Evolutionary conservation across 35 echinoderm and acorn worm species (phyloP).

Genomic region (Anneissia japonica): DNA sequence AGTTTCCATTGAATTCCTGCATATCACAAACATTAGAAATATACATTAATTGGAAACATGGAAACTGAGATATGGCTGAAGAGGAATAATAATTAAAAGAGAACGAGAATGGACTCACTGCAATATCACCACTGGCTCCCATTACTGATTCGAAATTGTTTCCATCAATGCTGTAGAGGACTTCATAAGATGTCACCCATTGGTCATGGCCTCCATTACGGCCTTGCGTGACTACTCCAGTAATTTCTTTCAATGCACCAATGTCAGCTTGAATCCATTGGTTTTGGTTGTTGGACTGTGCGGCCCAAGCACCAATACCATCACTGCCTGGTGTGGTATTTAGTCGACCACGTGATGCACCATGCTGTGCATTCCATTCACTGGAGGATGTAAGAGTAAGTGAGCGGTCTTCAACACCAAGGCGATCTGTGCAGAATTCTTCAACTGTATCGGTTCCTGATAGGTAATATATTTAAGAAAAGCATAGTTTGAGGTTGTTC

Average conservation of each 20-base stretch:
- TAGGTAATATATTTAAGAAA: too few species aligned
- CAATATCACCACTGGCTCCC: neutral
- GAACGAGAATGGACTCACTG: neutral
- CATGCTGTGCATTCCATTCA: neutral
- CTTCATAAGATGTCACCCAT: constrained; percentile 1
- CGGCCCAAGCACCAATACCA: neutral
- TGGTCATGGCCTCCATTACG: constrained; percentile 10
- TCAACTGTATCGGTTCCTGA: neutral
- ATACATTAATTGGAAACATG: too few species aligned
- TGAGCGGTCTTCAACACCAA: neutral
- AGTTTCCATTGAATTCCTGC: constrained; percentile 14
- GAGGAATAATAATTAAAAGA: neutral
- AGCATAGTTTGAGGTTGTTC: too few species aligned
- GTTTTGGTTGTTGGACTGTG: neutral
- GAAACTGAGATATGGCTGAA: too few species aligned
- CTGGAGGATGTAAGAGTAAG: neutral
- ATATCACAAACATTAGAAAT: neutral
- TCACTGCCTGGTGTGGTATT: neutral
- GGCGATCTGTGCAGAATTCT: neutral
- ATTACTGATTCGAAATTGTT: neutral
- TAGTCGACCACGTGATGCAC: neutral
- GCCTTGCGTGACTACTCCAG: constrained; percentile 7
- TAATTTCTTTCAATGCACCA: neutral
- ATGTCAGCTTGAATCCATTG: constrained; percentile 18
- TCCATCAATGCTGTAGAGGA: constrained; percentile 1